Base-by-base conservation (phyloP, 2,797 vertebrate genomes). In the Meriones psammophilus region DNA sequence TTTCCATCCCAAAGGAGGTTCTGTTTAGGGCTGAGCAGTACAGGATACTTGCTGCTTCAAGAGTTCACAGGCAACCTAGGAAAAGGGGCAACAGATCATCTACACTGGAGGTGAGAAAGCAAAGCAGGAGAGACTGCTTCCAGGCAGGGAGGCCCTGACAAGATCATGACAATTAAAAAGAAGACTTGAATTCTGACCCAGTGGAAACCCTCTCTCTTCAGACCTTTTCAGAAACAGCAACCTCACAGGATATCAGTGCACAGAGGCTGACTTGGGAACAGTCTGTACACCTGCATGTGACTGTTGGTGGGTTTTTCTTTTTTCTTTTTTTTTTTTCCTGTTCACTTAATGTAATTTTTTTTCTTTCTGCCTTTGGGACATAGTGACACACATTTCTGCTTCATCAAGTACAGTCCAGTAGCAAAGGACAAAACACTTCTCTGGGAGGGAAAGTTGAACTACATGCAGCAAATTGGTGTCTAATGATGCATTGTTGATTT, bases 221-320 rank as follows among this genome's bases (percentile, higher is more conserved):
- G 30, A 28, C 76, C 64, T 77, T 36, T 71, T 84, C 54, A 68
- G 26, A 54, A 36, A 80, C 58, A 71, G 66, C 73, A 62, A 4
- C 0, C 0, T 60, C 56, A 66, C 84, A 80, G 91, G 87, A 83
- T 54, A 83, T 84, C 0, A 5, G 56, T 6, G 15, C 0, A 1
- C 50, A 69, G 30, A 76, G 77, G 33, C 62, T 24, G 26, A 50
- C 26, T 28, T 14, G 54, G 46, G 66, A 39, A 64, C 24, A 60
- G 50, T 46, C 36, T 84, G 56, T 62, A 93, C 97, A 96, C 95
- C 96, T 95, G 94, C 73, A 50, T 20, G 5, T n/a, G 91, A 89
- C 94, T 95, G 95, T 95, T 97, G 83, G 96, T 97, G 97, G 97
- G 91, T 96, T 97, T 97, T 94, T 76, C 95, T 88, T 88, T 84